Percentiles rank a stretch among this genome's conserved stretches.
Conservation (phyloP, 2,797 vertebrate genomes). For the Danio aesculapii region DNA sequence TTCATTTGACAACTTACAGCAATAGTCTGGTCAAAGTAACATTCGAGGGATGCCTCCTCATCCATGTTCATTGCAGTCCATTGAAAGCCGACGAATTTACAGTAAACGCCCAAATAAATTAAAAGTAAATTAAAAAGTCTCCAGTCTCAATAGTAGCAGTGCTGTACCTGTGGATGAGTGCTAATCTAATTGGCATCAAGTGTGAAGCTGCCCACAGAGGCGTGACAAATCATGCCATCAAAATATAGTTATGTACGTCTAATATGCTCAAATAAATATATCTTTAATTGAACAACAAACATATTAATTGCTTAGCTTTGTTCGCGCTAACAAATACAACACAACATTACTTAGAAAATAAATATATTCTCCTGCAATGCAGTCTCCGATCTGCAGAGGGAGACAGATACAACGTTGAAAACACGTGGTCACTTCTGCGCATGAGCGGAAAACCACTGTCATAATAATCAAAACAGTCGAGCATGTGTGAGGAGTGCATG, state of each 20-base stretch:
- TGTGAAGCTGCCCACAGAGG: constrained; percentile 34
- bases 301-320: not conserved
- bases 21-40: constrained; percentile 84
- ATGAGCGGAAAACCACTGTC: constrained; percentile 35
- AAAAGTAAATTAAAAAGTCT: not conserved
- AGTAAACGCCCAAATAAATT: not conserved
- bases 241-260: not conserved
- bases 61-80: constrained; percentile 74
- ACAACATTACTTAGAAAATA: not conserved
- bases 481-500: not conserved
- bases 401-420: constrained; percentile 21
- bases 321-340: not conserved
- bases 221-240: not conserved
- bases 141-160: not conserved
- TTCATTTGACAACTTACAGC: constrained; percentile 72
- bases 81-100: not conserved
- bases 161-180: not conserved
- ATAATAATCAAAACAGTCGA: not conserved
- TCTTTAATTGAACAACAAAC: not conserved
- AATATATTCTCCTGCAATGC: constrained; percentile 3
- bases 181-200: constrained; percentile 51
- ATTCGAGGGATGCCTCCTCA: constrained; percentile 75
- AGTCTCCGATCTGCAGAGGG: constrained; percentile 65
- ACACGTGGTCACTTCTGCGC: not conserved
- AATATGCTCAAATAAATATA: not conserved